These are phyloP conservation scores for Acyrthosiphon pisum DNA, from an alignment of 1,140 invertebrate genomes.

Conservation along the genomic window DNA sequence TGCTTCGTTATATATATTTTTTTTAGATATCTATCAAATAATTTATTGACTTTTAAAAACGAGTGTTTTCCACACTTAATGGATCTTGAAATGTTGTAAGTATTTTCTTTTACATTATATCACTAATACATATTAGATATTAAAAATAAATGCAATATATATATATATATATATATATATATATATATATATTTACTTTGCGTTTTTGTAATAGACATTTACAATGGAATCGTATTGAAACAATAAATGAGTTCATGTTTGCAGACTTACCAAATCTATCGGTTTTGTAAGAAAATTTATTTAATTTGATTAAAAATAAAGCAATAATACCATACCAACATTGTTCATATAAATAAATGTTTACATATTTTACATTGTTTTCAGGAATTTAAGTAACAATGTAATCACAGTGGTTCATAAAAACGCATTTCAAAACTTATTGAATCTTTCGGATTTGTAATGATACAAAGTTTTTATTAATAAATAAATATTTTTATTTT, in stretches of 20 bases:
- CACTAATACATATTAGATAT: neutral
- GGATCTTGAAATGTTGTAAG: constrained; percentile 14
- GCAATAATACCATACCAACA: too few relatives aligned
- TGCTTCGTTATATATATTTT: neutral
- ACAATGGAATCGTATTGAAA: constrained; percentile 28
- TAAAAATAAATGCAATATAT: neutral
- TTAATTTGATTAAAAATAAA: neutral
- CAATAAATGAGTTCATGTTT: constrained; percentile 7
- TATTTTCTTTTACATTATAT: constrained; percentile 7
- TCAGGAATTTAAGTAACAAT: constrained; percentile 38
- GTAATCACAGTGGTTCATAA: neutral
- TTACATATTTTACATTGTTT: neutral
- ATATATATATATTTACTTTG: neutral
- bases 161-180: neutral
- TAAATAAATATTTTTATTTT: neutral
- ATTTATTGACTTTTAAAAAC: constrained; percentile 36
- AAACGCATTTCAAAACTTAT: constrained; percentile 11
- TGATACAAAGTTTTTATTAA: neutral
- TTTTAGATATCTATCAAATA: constrained; percentile 32
- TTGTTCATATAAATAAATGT: neutral
- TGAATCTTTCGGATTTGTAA: constrained; percentile 22
- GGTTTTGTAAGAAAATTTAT: constrained; percentile 28
- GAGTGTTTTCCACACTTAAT: constrained; percentile 4
- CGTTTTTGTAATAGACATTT: neutral
- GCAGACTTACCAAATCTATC: neutral